Evolutionary conservation across 1,140 invertebrate genomes (phyloP).

Genomic region (Dendrolimus punctatus): DNA sequence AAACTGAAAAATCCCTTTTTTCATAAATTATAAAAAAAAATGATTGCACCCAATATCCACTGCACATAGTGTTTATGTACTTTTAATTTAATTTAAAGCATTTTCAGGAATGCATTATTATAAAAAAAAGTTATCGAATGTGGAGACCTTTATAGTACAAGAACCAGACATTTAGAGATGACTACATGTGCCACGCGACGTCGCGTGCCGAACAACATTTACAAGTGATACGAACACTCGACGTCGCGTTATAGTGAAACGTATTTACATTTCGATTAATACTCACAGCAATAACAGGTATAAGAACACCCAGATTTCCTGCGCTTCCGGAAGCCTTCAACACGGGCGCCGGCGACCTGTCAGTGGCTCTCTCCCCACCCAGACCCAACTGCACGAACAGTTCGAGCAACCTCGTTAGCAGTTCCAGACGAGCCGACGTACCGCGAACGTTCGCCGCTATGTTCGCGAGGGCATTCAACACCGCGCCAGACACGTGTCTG

Average conservation of each 20-base stretch:
- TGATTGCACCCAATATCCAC: too few species aligned
- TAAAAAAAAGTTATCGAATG: too few species aligned
- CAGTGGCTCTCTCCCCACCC: conserved; percentile 94
- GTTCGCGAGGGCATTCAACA: conserved; percentile 94
- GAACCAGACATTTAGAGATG: too few species aligned
- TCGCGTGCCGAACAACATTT: too few species aligned
- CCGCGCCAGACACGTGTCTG: conserved; percentile 93
- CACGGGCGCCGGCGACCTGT: conserved; percentile 81
- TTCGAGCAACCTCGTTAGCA: conserved; percentile 91
- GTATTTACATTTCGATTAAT: not conserved
- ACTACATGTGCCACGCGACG: too few species aligned
- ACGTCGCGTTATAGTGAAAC: not conserved
- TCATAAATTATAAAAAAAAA: too few species aligned
- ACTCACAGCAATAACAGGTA: conserved; percentile 94
- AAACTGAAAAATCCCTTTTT: too few species aligned
- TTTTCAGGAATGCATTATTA: too few species aligned
- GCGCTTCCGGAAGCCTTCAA: conserved; percentile 92
- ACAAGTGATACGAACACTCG: too few species aligned
- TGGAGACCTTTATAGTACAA: too few species aligned
- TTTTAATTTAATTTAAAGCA: too few species aligned
- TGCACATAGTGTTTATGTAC: too few species aligned
- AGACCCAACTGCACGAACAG: conserved; percentile 97
- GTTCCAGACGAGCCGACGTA: conserved; percentile 88
- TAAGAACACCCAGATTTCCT: conserved; percentile 96
- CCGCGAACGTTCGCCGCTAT: conserved; percentile 95